Conservation (phyloP, 2,113 vertebrate species). For the Sprattus sprattus region DNA sequence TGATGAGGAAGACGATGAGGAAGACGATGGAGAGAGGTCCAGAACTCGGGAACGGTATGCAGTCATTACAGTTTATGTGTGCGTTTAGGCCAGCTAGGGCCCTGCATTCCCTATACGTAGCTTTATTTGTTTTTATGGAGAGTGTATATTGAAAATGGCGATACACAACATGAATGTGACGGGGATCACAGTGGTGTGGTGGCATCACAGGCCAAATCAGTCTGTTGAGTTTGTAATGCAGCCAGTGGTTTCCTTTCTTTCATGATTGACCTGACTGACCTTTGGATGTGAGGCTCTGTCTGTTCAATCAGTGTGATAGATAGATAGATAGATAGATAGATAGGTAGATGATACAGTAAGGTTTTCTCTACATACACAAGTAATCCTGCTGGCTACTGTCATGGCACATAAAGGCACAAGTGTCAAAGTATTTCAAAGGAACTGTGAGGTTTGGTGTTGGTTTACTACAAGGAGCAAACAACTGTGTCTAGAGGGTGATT, state of each 20-base stretch:
- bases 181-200: too few relatives aligned
- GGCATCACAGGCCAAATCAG: too few relatives aligned
- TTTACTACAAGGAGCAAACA: not conserved
- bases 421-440: not conserved
- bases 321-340: too few relatives aligned
- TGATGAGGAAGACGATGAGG: constrained; percentile 79
- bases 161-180: too few relatives aligned
- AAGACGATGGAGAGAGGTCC: constrained; percentile 65
- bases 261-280: not conserved
- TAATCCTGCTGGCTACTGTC: not conserved
- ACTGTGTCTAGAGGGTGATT: not conserved
- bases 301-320: not conserved
- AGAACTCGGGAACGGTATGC: constrained; percentile 59
- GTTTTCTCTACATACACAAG: not conserved
- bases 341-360: not conserved
- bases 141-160: too few relatives aligned
- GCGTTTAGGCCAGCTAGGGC: not conserved
- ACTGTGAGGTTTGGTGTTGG: not conserved
- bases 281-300: not conserved
- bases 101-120: not conserved
- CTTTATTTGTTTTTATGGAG: too few relatives aligned
- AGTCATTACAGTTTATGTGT: not conserved
- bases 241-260: not conserved
- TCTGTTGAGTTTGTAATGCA: too few relatives aligned
- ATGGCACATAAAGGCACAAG: not conserved